Conservation (phyloP, 2,113 vertebrate genomes). For the Lepisosteus osseus region DNA sequence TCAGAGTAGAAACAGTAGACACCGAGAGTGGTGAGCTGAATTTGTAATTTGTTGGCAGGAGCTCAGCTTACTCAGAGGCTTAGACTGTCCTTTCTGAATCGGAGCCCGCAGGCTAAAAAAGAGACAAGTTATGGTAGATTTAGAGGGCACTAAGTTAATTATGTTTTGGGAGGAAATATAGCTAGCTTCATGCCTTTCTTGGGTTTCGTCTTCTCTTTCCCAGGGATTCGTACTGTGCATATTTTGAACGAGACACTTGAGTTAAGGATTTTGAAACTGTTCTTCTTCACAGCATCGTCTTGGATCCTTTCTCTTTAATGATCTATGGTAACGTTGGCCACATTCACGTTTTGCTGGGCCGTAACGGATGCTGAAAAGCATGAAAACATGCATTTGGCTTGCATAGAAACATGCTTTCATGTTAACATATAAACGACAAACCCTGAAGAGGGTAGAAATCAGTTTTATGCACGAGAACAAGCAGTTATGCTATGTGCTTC, state of each 20-base stretch:
- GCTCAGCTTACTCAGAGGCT: background rate
- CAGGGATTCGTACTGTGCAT: background rate
- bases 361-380: too few relatives aligned
- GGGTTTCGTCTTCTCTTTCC: background rate
- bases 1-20: background rate
- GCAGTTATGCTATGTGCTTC: too few relatives aligned
- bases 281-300: background rate
- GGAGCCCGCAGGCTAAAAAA: background rate
- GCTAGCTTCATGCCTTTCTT: background rate
- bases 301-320: too few relatives aligned
- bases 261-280: background rate
- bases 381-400: too few relatives aligned
- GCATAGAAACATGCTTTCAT: too few relatives aligned
- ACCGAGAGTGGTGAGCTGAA: background rate
- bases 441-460: too few relatives aligned
- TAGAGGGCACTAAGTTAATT: slow-evolving; percentile 4
- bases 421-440: too few relatives aligned
- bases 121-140: background rate
- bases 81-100: background rate
- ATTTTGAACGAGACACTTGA: background rate
- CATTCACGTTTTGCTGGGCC: too few relatives aligned
- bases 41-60: background rate
- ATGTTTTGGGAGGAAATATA: slow-evolving; percentile 3
- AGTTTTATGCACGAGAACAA: too few relatives aligned
- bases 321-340: too few relatives aligned